Base-by-base conservation (phyloP, 2,797 vertebrate species). In the Tokudaia muenninki region DNA sequence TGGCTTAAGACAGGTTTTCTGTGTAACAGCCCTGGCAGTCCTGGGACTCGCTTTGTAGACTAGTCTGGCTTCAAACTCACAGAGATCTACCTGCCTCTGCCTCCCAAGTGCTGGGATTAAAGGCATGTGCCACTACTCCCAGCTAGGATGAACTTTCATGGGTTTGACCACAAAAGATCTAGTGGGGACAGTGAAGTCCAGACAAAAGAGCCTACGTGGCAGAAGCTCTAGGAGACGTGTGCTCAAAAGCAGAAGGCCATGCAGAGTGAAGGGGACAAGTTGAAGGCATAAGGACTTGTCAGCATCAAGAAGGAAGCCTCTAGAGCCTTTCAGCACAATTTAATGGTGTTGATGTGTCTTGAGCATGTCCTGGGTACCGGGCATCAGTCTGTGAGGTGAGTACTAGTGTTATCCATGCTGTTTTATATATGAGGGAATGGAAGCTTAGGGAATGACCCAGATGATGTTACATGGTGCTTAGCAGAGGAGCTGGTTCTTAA, bases 381-480 rank as follows among this genome's bases (percentile, higher is more conserved):
- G 50, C 70, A 2, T 55, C 2, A 1, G 72, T 89, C 94, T 52
- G 0, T 0, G 14, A 83, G 80, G 72, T 50, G 55, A 84, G 84
- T 16, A 34, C 78, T 94, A 3, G 78, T 59, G 31, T 84, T 87
- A 50, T 29, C 87, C 47, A 9, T 50, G 55, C 37, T 2, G 0
- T 41, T 80, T 90, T 47, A 22, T 92, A 44, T 22, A 1, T 24
- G 78, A 81, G 86, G 81, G 90, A 86, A 44, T 47, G 17, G 61
- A 84, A 70, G 90, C 84, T 91, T 61, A 9, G 47, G 26, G 81
- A 67, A 29, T 72, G 92, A 91, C 50, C 70, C 57, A 80, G 63
- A 67, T 84, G 37, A 70, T 52, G 87, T 77, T 77, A 47, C 16
- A 0, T 1, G 55, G 81, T 47, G 10, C 88, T 63, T 22, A 21